Conservation (phyloP, 1,140 invertebrate species). For the Cotesia glomerata region DNA sequence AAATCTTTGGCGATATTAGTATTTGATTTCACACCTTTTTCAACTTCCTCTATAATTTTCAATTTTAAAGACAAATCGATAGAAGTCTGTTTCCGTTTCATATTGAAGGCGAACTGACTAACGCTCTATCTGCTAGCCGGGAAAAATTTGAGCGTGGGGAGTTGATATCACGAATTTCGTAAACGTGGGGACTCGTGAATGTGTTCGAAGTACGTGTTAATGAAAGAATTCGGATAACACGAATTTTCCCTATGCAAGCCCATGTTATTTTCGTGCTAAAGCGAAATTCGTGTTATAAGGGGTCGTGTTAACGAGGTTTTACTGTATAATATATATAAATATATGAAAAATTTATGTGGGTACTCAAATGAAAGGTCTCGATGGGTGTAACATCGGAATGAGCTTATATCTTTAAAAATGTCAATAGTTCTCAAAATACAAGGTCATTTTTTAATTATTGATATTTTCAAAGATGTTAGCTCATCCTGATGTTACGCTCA, state of each 20-base stretch:
- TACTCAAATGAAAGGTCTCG: too few species aligned
- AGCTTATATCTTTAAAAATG: too few species aligned
- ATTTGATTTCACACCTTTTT: conserved; percentile 8
- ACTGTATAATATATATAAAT: too few species aligned
- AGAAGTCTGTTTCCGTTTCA: conserved; percentile 20
- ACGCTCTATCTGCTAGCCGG: background rate
- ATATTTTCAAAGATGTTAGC: too few species aligned
- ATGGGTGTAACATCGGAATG: too few species aligned
- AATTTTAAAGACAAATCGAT: conserved; percentile 11
- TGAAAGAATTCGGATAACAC: conserved; percentile 2
- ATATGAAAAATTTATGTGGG: too few species aligned
- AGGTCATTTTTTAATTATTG: too few species aligned
- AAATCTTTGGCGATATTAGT: conserved; percentile 15
- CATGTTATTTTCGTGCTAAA: background rate
- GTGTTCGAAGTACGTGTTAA: conserved; percentile 4
- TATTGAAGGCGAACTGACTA: conserved; percentile 11
- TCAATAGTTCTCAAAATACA: too few species aligned
- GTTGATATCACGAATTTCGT: background rate
- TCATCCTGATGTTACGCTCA: too few species aligned
- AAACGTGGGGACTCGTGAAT: background rate
- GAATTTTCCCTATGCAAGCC: background rate
- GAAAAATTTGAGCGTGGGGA: background rate
- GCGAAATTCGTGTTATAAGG: too few species aligned
- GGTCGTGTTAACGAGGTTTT: too few species aligned
- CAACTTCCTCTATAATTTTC: conserved; percentile 18